Conservation (phyloP, 1,140 invertebrate genomes). For the Diprion similis region DNA sequence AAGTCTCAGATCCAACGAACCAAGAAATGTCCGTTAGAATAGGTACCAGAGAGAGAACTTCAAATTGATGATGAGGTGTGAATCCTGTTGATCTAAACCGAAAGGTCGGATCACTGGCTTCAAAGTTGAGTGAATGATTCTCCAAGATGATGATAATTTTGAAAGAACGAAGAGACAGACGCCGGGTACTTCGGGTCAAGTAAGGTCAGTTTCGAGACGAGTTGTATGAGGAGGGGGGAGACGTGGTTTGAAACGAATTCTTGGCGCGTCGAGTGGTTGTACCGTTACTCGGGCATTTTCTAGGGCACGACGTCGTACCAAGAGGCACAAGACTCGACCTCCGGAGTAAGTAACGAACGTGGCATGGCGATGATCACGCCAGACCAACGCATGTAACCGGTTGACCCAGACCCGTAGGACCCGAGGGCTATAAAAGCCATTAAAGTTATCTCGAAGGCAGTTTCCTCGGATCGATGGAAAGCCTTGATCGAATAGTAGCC, state of each 20-base stretch:
- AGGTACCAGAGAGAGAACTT: too few relatives aligned
- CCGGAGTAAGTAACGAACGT: background rate
- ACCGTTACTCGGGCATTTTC: slow-evolving; percentile 4
- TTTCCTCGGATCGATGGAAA: too few relatives aligned
- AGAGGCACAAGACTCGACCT: background rate
- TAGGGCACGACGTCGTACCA: background rate
- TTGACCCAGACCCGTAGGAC: slow-evolving; percentile 51
- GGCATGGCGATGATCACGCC: background rate
- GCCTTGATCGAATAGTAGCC: too few relatives aligned
- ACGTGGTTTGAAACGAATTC: background rate
- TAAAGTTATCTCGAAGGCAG: too few relatives aligned
- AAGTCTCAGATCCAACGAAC: too few relatives aligned
- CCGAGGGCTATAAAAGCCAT: slow-evolving; percentile 11
- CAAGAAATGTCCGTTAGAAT: too few relatives aligned
- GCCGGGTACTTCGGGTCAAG: background rate
- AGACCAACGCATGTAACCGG: slow-evolving; percentile 38
- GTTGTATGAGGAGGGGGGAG: background rate
- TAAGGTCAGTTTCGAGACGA: background rate
- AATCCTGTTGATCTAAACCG: too few relatives aligned
- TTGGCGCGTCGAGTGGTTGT: background rate
- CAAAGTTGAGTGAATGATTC: too few relatives aligned
- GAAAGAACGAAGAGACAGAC: too few relatives aligned
- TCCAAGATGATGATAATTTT: too few relatives aligned
- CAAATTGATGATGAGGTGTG: too few relatives aligned
- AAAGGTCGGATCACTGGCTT: too few relatives aligned